phyloP scores from a whole-genome alignment of 2,113 vertebrate genomes.

The Gallinago jamesoni region DNA sequence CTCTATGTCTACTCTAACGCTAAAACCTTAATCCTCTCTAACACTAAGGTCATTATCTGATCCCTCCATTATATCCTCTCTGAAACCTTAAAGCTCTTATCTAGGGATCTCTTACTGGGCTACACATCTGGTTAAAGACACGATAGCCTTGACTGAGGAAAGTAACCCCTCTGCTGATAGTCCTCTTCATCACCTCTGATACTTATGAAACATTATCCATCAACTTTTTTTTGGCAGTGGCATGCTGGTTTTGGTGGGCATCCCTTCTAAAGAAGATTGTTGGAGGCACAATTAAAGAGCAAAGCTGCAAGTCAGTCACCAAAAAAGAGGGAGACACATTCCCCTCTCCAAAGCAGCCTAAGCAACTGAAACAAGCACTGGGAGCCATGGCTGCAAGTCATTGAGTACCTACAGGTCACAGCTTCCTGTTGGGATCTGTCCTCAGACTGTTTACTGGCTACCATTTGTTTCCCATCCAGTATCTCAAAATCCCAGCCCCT shows the following conservation, averaged over 20 bases:
- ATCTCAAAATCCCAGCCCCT: not conserved
- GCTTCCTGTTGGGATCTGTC: not conserved
- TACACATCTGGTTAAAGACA: not conserved
- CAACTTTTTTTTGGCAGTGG: not conserved
- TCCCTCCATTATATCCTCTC: not conserved
- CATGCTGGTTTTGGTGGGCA: not conserved
- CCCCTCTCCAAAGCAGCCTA: not conserved
- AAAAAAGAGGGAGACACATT: not conserved
- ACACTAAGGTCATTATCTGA: constrained; percentile 6
- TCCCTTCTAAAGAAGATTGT: not conserved
- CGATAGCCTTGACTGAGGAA: not conserved
- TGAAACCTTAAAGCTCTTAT: not conserved
- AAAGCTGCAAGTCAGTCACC: not conserved
- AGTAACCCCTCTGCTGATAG: not conserved
- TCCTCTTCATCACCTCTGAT: not conserved
- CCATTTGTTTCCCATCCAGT: not conserved
- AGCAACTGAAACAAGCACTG: not conserved
- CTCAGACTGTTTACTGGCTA: not conserved
- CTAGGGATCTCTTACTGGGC: not conserved
- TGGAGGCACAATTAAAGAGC: not conserved
- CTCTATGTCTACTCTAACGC: not conserved
- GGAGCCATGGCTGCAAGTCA: not conserved
- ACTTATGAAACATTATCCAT: not conserved
- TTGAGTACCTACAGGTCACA: not conserved
- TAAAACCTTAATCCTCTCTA: constrained; percentile 22